These are phyloP conservation scores for Grammomys dolichurus DNA, from an alignment of 2,113 vertebrate species.

Conservation along the genomic window DNA sequence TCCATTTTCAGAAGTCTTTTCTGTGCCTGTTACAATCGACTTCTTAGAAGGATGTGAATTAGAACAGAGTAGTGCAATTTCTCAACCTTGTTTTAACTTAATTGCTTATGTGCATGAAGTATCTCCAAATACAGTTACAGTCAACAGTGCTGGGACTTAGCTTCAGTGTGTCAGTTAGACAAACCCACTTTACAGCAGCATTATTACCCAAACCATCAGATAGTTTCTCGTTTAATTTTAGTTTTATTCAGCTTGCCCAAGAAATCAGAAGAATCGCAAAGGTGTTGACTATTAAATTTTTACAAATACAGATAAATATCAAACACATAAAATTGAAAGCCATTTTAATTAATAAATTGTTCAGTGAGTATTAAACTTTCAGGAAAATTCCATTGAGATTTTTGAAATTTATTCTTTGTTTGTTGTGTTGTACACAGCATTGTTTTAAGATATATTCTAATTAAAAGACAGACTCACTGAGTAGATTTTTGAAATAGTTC, in stretches of 20 bases:
- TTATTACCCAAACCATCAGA: neutral
- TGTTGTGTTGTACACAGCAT: neutral
- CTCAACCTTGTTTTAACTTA: neutral
- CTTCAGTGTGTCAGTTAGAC: neutral
- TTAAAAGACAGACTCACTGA: conserved; percentile 19
- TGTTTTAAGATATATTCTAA: neutral
- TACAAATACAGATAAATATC: neutral
- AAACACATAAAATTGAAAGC: conserved; percentile 19
- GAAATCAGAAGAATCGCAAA: neutral
- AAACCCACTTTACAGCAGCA: neutral
- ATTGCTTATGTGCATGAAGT: neutral
- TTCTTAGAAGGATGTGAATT: neutral
- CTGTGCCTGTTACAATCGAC: neutral
- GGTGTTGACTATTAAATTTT: neutral
- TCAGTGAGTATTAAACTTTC: neutral
- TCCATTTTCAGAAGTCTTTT: neutral
- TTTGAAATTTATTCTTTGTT: neutral
- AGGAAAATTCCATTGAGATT: neutral
- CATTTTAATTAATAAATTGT: conserved; percentile 43
- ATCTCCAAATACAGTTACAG: neutral
- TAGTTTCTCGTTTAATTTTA: neutral
- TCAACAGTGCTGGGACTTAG: neutral
- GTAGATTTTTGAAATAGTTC: neutral
- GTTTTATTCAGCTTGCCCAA: neutral
- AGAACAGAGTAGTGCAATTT: neutral